These are phyloP conservation scores for Mionectes macconnelli DNA, from an alignment of 2,113 vertebrate genomes.

Conservation along the genomic window DNA sequence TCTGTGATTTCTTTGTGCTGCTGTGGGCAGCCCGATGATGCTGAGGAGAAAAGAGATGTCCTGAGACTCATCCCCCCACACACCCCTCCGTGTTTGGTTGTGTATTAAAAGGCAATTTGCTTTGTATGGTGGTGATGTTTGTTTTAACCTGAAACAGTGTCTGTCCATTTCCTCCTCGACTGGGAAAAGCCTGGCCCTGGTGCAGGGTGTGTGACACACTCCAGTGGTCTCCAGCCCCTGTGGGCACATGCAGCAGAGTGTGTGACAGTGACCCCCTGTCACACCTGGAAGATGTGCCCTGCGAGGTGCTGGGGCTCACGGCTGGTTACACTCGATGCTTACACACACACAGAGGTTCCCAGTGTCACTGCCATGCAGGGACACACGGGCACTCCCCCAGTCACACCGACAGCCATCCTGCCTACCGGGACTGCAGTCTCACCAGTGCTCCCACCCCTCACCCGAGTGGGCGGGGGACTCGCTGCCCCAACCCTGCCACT, in stretches of 20 bases:
- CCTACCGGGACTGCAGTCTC: fast-evolving
- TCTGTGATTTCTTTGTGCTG: neutral
- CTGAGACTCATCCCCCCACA: neutral
- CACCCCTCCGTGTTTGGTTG: neutral
- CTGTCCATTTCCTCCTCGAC: neutral
- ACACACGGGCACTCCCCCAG: neutral
- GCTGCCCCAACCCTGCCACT: too few species aligned
- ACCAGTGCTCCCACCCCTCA: neutral
- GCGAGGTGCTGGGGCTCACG: neutral
- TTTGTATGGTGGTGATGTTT: neutral
- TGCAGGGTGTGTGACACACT: neutral
- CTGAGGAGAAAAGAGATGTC: neutral
- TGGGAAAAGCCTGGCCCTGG: neutral
- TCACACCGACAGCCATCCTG: neutral
- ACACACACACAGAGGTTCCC: fast-evolving
- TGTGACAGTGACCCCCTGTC: fast-evolving
- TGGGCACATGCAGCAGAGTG: fast-evolving
- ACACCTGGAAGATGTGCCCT: fast-evolving
- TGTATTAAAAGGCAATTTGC: neutral
- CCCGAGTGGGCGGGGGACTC: neutral
- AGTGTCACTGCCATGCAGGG: fast-evolving
- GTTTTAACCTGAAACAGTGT: neutral
- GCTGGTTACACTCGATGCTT: fast-evolving
- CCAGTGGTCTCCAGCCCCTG: neutral
- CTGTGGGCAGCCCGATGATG: neutral